These are phyloP conservation scores for Triplophysa dalaica DNA, from an alignment of 2,113 vertebrate genomes.

Conservation along the genomic window DNA sequence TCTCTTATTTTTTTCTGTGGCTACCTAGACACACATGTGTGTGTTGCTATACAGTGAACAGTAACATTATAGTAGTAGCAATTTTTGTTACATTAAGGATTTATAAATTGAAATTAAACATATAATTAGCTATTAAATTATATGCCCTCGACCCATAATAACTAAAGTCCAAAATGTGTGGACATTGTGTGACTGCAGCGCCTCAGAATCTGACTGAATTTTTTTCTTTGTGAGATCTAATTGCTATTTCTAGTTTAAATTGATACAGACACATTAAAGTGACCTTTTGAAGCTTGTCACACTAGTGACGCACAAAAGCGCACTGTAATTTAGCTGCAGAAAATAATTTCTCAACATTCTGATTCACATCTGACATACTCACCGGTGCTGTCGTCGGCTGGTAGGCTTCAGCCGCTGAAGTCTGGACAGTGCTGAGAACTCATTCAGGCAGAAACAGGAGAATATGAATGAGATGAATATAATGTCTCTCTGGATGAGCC, in stretches of 20 bases:
- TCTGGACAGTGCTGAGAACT: constrained; percentile 16
- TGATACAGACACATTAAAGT: neutral
- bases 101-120: constrained; percentile 2
- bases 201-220: neutral
- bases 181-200: neutral
- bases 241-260: constrained; percentile 11
- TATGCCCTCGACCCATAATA: no score
- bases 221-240: neutral
- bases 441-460: constrained; percentile 34
- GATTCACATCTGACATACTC: constrained; percentile 11
- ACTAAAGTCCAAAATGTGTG: no score
- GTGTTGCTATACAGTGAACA: neutral
- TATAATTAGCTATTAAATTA: no score
- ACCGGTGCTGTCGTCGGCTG: constrained; percentile 2
- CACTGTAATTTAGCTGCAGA: neutral
- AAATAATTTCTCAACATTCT: constrained; percentile 19
- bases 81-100: neutral
- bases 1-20: no score
- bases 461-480: constrained; percentile 47
- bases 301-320: neutral
- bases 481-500: constrained; percentile 38
- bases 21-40: no score
- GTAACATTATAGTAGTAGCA: neutral
- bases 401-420: neutral
- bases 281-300: constrained; percentile 18